Percentiles rank a stretch among this genome's conserved stretches.
These are phyloP conservation scores for Rhynchomys soricoides DNA, from an alignment of 2,113 vertebrate genomes.

Conservation along the genomic window DNA sequence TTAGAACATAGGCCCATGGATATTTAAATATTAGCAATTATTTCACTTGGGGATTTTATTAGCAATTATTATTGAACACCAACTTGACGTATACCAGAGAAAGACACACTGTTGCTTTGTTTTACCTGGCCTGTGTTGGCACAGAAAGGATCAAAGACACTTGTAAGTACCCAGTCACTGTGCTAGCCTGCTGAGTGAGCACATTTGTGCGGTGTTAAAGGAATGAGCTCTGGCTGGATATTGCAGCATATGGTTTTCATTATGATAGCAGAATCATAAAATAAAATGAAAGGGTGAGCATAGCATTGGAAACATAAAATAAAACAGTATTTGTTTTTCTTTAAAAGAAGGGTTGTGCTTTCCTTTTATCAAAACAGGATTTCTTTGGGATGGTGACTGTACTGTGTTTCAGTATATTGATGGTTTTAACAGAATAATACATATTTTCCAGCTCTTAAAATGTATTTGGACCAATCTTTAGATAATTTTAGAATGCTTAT, in stretches of 20 bases:
- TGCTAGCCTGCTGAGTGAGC: slow-evolving; percentile 21
- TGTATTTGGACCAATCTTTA: not conserved
- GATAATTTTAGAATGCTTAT: not conserved
- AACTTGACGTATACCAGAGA: not conserved
- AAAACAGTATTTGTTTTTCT: slow-evolving; percentile 38
- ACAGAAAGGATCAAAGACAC: not conserved
- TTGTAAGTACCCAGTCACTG: not conserved
- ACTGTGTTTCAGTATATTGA: not conserved
- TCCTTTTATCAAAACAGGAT: not conserved
- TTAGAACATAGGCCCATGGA: not conserved
- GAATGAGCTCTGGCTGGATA: not conserved
- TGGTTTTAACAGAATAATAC: not conserved
- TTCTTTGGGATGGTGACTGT: not conserved
- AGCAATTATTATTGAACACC: not conserved
- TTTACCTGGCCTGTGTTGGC: not conserved
- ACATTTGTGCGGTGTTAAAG: not conserved
- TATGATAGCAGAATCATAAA: slow-evolving; percentile 51
- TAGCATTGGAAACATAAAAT: slow-evolving; percentile 25
- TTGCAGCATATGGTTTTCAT: slow-evolving; percentile 62
- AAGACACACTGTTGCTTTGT: not conserved
- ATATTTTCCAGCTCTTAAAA: not conserved
- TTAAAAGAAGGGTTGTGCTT: slow-evolving; percentile 34
- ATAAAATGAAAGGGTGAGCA: not conserved
- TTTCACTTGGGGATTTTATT: slow-evolving; percentile 2
- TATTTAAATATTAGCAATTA: slow-evolving; percentile 11